Conservation (phyloP, 2,888 invertebrate species). For the Standfussiana lucernea region DNA sequence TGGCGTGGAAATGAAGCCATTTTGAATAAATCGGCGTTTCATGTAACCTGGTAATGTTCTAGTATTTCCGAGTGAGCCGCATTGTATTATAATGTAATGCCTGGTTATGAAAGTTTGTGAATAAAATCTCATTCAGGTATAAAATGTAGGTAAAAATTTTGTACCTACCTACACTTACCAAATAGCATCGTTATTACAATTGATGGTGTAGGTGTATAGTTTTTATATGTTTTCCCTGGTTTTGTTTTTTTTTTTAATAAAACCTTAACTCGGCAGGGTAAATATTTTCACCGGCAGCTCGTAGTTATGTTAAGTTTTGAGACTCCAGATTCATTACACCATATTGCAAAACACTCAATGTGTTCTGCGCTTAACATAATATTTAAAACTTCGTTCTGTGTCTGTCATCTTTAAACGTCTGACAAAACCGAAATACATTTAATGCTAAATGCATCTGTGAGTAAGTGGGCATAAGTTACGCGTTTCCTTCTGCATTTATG, state of each 20-base stretch:
- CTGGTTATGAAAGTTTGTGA: slow-evolving; percentile 25
- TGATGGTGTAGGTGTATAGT: background rate
- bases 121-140: background rate
- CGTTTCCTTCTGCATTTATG: too few species aligned
- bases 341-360: too few species aligned
- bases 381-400: too few species aligned
- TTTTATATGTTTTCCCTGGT: background rate
- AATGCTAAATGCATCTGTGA: too few species aligned
- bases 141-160: background rate
- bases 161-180: background rate
- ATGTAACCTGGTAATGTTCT: slow-evolving; percentile 48
- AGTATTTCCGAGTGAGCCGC: slow-evolving; percentile 47
- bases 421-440: too few species aligned
- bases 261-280: background rate
- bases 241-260: too few species aligned
- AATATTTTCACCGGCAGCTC: too few species aligned
- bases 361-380: too few species aligned
- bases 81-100: slow-evolving; percentile 39
- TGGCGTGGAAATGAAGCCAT: slow-evolving; percentile 68
- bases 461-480: too few species aligned
- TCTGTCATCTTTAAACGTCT: too few species aligned
- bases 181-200: background rate
- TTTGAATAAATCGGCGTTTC: slow-evolving; percentile 66
- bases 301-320: too few species aligned
- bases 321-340: too few species aligned